Percentiles rank a stretch among this genome's conserved stretches.
Conservation (phyloP, 2,888 invertebrate genomes). For the Meganola albula region DNA sequence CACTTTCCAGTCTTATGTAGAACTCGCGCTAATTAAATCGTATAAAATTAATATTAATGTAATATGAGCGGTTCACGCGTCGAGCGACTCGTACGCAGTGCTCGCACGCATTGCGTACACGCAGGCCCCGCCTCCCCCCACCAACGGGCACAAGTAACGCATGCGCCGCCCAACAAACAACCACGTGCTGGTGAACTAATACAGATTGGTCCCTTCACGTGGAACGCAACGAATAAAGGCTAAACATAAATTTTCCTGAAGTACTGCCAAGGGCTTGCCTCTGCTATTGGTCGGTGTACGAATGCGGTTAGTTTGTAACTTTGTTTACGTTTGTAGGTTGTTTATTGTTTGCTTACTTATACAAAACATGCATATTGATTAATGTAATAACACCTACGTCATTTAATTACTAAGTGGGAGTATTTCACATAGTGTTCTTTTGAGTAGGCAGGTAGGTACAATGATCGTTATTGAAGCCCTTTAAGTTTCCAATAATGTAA, state of each 20-base stretch:
- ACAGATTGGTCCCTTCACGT: constrained; percentile 66
- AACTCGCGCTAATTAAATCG: constrained; percentile 16
- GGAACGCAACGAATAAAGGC: constrained; percentile 50
- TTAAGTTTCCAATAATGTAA: no score
- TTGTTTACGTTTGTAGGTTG: no score
- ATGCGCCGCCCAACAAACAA: constrained; percentile 39
- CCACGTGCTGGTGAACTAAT: constrained; percentile 45
- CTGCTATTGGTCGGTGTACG: constrained; percentile 51
- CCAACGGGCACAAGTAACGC: constrained; percentile 33
- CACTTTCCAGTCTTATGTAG: constrained; percentile 25
- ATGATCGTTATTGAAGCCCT: no score
- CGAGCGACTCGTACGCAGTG: constrained; percentile 63
- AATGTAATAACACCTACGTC: no score
- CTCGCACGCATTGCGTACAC: constrained; percentile 64
- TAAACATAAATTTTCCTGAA: constrained; percentile 46
- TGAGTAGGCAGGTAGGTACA: no score
- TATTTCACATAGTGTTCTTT: no score
- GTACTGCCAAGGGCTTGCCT: constrained; percentile 46
- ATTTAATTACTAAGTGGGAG: no score
- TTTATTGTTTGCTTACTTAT: no score
- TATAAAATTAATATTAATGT: constrained; percentile 12
- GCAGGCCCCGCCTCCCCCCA: constrained; percentile 53
- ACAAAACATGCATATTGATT: no score
- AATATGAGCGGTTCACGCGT: constrained; percentile 28
- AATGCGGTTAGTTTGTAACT: no score